Evolutionary conservation across 2,113 vertebrate genomes (phyloP), one percentile per base, ranked within the genome.

Genomic region (Setophaga coronata): DNA sequence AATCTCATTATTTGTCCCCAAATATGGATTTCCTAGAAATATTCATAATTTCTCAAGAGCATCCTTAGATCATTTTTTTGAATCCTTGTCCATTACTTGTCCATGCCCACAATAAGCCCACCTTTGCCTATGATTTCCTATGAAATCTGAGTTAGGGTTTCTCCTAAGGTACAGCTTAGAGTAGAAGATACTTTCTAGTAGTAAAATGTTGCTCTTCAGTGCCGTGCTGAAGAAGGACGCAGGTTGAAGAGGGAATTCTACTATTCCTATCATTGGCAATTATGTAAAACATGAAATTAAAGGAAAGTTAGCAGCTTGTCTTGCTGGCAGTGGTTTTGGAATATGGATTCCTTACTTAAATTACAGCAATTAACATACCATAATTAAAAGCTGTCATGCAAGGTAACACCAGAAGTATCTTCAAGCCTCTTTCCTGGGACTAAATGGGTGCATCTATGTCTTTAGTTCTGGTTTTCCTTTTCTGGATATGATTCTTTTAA

Each of bases 341-440:
- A 56, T 60, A 86, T 47, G 33, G 91, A 69, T 72, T 67, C 17
- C 26, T 89, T 14, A 76, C 9, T 18, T 3, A 56, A 29, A 67
- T 79, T 80, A 76, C 38, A 45, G 40, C 51, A 93, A 71, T 79
- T 79, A 58, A 69, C 6, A 9, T 72, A 45, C 11, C 8, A 19
- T 29, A 71, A 18, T 38, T 45, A 33, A 66, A 21, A 93, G 20
- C 5, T 0, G 0, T 50, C 29, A 34, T 72, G 14, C 5, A 1
- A 1, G 13, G 5, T 42, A 42, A 70, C 9, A 38, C n/a, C 51
- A 67, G 42, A 62, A 71, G 4, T 20, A 0, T 74, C 42, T 74
- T 88, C 66, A 82, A 48, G 10, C 25, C 18, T 91, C 62, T 72
- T 57, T 51, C 19, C 36, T 67, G 33, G 8, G 14, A 69, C 23